These are phyloP conservation scores for Megaleporinus macrocephalus DNA, from an alignment of 2,113 vertebrate species.

Conservation along the genomic window DNA sequence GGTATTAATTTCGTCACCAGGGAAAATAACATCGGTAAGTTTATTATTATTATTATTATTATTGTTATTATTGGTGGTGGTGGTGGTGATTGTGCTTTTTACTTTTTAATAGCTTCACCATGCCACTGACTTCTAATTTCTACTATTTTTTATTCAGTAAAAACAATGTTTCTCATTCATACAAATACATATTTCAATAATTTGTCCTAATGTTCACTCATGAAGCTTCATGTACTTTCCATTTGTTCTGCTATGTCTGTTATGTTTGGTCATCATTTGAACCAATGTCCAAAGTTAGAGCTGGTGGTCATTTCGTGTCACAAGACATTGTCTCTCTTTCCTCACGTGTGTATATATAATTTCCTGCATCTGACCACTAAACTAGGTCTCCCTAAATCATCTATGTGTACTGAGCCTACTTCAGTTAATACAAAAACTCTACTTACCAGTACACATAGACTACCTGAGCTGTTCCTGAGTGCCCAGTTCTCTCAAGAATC, in stretches of 20 bases:
- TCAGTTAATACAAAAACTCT: neutral
- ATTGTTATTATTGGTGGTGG: neutral
- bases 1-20: constrained; percentile 67
- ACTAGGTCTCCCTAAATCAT: constrained; percentile 51
- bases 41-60: neutral
- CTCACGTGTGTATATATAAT: constrained; percentile 49
- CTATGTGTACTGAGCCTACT: neutral
- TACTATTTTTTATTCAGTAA: too few species aligned
- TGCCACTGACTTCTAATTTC: neutral
- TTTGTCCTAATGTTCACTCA: neutral
- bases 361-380: constrained; percentile 56
- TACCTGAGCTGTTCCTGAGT: neutral
- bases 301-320: constrained; percentile 35
- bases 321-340: constrained; percentile 50
- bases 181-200: constrained; percentile 1
- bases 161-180: neutral
- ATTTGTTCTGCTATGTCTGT: neutral
- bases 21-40: constrained; percentile 76
- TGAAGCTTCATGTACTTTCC: neutral
- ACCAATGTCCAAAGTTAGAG: neutral
- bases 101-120: neutral
- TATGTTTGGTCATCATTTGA: neutral
- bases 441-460: neutral
- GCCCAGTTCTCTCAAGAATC: neutral
- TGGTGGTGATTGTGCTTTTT: neutral